These are phyloP conservation scores for Chironomus striatipennis DNA, from an alignment of 1,140 invertebrate species.

Conservation along the genomic window DNA sequence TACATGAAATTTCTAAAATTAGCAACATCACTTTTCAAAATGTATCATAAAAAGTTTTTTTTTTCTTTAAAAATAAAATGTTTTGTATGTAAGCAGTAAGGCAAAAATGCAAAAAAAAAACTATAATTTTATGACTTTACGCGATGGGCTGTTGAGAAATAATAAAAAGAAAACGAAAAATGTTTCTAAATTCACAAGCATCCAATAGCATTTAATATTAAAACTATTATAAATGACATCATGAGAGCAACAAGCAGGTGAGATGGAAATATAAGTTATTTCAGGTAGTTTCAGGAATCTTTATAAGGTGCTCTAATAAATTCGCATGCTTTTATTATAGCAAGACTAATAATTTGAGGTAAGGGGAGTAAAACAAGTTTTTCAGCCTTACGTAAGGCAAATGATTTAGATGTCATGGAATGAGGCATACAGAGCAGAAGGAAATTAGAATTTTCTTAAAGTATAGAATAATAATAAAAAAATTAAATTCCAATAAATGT, in stretches of 20 bases:
- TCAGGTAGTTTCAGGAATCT: conserved; percentile 6
- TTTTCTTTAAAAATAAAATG: neutral
- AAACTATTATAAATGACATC: neutral
- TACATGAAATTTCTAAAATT: neutral
- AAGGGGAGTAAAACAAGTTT: neutral
- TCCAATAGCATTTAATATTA: neutral
- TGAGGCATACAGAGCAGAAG: neutral
- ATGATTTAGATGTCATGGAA: neutral
- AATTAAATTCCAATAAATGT: neutral
- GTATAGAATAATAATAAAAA: neutral
- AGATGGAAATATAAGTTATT: neutral
- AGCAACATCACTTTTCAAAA: conserved; percentile 2
- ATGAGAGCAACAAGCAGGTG: neutral
- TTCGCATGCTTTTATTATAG: no score
- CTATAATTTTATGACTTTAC: neutral
- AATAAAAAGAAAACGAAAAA: neutral
- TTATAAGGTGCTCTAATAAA: neutral
- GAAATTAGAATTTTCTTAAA: conserved; percentile 3
- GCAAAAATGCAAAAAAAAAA: no score
- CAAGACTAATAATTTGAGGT: neutral
- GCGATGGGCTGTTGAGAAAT: neutral
- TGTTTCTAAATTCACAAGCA: neutral
- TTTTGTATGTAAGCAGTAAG: neutral
- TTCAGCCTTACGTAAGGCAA: neutral
- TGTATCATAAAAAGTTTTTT: conserved; percentile 2